Percentiles rank a stretch among this genome's conserved stretches.
Conservation (phyloP, 2,797 vertebrate species). For the Sternotherus odoratus region DNA sequence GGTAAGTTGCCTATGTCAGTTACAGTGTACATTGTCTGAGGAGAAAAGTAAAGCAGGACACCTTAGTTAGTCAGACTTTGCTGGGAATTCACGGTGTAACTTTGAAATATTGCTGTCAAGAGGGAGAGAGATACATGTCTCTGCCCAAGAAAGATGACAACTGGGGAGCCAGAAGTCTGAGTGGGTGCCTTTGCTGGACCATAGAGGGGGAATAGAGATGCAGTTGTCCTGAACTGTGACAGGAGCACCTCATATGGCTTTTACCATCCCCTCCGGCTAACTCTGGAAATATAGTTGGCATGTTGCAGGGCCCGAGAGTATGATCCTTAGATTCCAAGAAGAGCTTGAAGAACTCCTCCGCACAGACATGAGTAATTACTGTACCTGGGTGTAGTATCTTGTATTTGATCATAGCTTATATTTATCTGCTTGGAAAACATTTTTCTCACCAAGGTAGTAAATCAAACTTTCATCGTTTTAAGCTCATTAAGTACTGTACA, state of each 20-base stretch:
- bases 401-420: not conserved
- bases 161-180: not conserved
- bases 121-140: not conserved
- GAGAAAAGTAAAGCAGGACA: not conserved
- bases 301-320: not conserved
- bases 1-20: not conserved
- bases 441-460: not conserved
- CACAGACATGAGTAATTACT: not conserved
- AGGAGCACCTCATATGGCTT: not conserved
- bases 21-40: not conserved
- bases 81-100: not conserved
- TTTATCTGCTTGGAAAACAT: not conserved
- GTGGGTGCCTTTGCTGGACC: not conserved
- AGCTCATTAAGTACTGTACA: not conserved
- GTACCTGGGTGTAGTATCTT: not conserved
- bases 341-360: not conserved
- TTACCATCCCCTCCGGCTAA: not conserved
- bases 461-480: not conserved
- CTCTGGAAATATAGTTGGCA: not conserved
- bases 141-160: not conserved
- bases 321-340: constrained; percentile 5
- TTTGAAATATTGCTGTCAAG: not conserved
- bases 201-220: not conserved
- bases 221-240: not conserved
- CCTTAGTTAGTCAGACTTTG: not conserved